Conservation (phyloP, 2,113 vertebrate species). For the Corydoras sp. region DNA sequence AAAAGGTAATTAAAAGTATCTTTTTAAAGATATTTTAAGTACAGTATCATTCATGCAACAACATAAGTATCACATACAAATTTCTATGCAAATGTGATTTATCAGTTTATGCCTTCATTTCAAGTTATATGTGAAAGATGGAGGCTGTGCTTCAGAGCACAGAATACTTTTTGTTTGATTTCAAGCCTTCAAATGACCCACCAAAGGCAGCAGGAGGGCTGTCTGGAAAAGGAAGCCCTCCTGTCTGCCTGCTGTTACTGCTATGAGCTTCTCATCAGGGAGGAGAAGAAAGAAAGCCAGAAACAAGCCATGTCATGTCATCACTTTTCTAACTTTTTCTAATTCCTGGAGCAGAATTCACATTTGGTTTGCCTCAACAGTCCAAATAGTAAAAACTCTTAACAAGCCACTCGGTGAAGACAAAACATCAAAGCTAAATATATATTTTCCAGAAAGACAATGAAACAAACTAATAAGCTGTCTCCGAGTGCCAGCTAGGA, state of each 20-base stretch:
- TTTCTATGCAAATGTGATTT: not conserved
- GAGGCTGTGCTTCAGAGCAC: too few relatives aligned
- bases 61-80: not conserved
- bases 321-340: conserved; percentile 14
- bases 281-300: conserved; percentile 23
- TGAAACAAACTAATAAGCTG: conserved; percentile 37
- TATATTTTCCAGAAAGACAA: conserved; percentile 31
- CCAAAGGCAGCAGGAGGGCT: conserved; percentile 60
- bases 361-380: not conserved
- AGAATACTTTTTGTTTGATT: conserved; percentile 7
- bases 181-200: conserved; percentile 56
- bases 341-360: conserved; percentile 24
- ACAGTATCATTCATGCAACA: too few relatives aligned
- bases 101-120: not conserved
- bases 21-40: too few relatives aligned
- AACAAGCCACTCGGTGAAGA: conserved; percentile 25
- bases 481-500: conserved; percentile 19
- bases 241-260: conserved; percentile 31
- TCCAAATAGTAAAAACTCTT: conserved; percentile 24
- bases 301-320: conserved; percentile 35
- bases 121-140: not conserved
- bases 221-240: conserved; percentile 56
- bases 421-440: conserved; percentile 13
- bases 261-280: conserved; percentile 26
- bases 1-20: too few relatives aligned